A percentile compares a stretch with the other conserved stretches of the same genome.
Evolutionary conservation across 2,113 vertebrate genomes (phyloP).

Genomic region (Hemiscyllium ocellatum): DNA sequence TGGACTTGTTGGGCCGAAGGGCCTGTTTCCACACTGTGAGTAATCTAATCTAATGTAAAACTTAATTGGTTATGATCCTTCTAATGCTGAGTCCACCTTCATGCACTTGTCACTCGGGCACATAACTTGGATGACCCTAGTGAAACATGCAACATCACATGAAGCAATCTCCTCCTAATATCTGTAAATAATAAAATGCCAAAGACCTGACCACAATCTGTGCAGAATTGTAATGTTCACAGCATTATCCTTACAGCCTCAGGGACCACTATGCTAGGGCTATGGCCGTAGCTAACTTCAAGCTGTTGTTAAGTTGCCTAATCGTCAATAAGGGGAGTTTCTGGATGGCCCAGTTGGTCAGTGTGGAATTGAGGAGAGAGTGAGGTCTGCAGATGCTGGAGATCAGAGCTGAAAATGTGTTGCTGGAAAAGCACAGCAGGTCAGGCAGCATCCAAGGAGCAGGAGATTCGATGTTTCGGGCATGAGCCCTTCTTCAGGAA

Average conservation of each 20-base stretch:
- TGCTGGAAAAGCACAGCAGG: too few species aligned
- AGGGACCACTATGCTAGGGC: not conserved
- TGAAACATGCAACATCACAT: not conserved
- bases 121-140: not conserved
- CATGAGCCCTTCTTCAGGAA: too few species aligned
- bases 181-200: not conserved
- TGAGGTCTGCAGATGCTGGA: too few species aligned
- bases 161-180: not conserved
- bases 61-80: not conserved
- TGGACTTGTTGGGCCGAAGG: too few species aligned
- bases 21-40: too few species aligned
- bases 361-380: not conserved
- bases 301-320: not conserved
- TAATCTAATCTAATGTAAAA: too few species aligned
- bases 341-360: not conserved
- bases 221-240: not conserved
- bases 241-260: not conserved
- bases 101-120: not conserved
- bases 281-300: not conserved
- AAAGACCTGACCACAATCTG: not conserved
- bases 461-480: too few species aligned
- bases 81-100: too few species aligned
- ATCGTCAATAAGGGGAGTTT: not conserved
- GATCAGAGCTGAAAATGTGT: too few species aligned
- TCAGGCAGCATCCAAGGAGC: too few species aligned